phyloP scores from a whole-genome alignment of 2,113 vertebrate genomes.

The Uria lomvia region DNA sequence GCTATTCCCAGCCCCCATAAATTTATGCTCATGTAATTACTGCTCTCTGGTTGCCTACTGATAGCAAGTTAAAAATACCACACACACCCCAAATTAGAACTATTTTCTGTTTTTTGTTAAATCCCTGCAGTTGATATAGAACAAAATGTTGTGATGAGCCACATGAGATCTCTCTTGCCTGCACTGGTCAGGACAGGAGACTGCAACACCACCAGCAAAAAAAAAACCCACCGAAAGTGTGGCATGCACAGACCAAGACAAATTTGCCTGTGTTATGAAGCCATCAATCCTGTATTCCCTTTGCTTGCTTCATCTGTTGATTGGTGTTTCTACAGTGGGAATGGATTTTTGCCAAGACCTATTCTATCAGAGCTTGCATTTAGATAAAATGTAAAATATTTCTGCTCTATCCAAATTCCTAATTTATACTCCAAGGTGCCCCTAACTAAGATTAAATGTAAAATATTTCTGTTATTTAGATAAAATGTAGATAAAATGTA shows the following conservation, averaged over 20 bases:
- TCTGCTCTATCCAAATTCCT: neutral
- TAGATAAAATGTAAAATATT: neutral
- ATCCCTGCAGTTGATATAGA: neutral
- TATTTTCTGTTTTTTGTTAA: neutral
- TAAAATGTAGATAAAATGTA: neutral
- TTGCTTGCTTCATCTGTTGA: neutral
- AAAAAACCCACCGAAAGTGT: rapidly evolving
- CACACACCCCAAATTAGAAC: neutral
- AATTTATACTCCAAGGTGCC: neutral
- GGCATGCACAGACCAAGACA: neutral
- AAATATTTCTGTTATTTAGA: neutral
- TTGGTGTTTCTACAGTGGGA: neutral
- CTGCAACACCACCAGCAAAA: neutral
- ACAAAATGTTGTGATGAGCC: neutral
- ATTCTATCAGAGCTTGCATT: neutral
- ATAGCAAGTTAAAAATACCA: constrained; percentile 11
- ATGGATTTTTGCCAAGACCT: neutral
- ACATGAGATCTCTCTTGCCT: neutral
- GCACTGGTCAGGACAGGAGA: neutral
- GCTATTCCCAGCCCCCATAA: neutral
- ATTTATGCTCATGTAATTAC: constrained; percentile 4
- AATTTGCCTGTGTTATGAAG: neutral
- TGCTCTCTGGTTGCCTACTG: neutral
- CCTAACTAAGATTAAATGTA: neutral
- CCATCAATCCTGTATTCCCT: neutral